Evolutionary conservation across 1,140 invertebrate genomes (phyloP).

Genomic region (Camponotus floridanus): DNA sequence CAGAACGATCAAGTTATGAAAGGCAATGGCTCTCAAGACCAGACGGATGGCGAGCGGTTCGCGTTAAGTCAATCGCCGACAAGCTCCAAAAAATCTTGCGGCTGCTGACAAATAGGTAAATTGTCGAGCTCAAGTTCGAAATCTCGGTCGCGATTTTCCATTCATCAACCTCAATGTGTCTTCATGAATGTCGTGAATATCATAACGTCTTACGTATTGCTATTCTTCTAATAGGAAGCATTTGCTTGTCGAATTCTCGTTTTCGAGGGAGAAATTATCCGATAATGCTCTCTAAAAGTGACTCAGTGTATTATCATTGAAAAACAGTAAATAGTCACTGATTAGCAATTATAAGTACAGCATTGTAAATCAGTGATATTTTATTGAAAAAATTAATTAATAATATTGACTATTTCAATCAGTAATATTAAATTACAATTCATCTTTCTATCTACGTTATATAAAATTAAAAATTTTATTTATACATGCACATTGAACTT

Average conservation of each 20-base stretch:
- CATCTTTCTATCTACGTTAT: too few relatives aligned
- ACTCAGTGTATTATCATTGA: too few relatives aligned
- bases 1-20: conserved; percentile 90
- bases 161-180: conserved; percentile 36
- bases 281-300: not conserved
- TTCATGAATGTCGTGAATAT: conserved; percentile 55
- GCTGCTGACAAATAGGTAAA: conserved; percentile 87
- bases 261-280: conserved; percentile 12
- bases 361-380: too few relatives aligned
- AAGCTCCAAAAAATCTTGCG: conserved; percentile 87
- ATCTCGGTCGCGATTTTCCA: conserved; percentile 31
- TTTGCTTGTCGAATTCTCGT: not conserved
- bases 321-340: too few relatives aligned
- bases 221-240: conserved; percentile 25
- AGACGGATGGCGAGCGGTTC: conserved; percentile 88
- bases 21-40: conserved; percentile 87
- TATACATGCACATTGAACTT: too few relatives aligned
- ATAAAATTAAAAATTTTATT: too few relatives aligned
- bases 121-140: conserved; percentile 40
- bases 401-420: too few relatives aligned
- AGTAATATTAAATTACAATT: too few relatives aligned
- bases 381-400: too few relatives aligned
- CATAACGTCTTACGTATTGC: conserved; percentile 26
- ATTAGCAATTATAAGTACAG: too few relatives aligned
- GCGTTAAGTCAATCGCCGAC: conserved; percentile 88